These are phyloP conservation scores for Rotaria sp. DNA, from an alignment of 2,888 invertebrate genomes.

Conservation along the genomic window DNA sequence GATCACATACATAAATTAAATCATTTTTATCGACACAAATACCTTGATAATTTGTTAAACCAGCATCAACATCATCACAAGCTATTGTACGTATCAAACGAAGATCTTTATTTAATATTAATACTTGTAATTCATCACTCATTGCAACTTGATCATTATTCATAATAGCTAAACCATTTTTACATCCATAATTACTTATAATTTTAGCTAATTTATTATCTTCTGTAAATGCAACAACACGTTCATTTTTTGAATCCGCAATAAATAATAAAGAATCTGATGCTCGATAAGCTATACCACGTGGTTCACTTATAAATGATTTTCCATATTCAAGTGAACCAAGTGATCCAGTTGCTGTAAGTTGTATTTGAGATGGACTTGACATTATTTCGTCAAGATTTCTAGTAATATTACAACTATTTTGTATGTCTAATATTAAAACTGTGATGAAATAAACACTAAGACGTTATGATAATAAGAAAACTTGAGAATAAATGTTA, in stretches of 20 bases:
- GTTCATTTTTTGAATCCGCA: constrained; percentile 21
- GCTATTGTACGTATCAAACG: background rate
- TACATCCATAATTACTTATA: background rate
- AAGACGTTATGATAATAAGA: background rate
- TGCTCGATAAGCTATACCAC: constrained; percentile 7
- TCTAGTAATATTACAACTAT: too few relatives aligned
- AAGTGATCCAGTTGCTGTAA: background rate
- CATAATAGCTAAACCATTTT: background rate
- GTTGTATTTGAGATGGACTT: background rate
- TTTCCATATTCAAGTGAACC: background rate
- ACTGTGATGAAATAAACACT: too few relatives aligned
- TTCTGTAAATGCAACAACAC: constrained; percentile 28
- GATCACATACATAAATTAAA: constrained; percentile 1
- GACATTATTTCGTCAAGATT: background rate
- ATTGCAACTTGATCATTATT: background rate
- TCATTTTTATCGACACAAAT: constrained; percentile 20
- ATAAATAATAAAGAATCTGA: constrained; percentile 10
- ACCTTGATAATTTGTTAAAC: constrained; percentile 28
- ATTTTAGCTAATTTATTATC: constrained; percentile 28
- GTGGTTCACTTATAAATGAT: background rate
- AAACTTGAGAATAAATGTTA: background rate
- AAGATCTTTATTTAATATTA: background rate
- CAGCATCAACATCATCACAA: constrained; percentile 14
- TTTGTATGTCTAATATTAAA: too few relatives aligned
- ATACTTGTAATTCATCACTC: background rate